Evolutionary conservation across 2,113 vertebrate genomes (phyloP).

Genomic region (Tylochromis polylepis): DNA sequence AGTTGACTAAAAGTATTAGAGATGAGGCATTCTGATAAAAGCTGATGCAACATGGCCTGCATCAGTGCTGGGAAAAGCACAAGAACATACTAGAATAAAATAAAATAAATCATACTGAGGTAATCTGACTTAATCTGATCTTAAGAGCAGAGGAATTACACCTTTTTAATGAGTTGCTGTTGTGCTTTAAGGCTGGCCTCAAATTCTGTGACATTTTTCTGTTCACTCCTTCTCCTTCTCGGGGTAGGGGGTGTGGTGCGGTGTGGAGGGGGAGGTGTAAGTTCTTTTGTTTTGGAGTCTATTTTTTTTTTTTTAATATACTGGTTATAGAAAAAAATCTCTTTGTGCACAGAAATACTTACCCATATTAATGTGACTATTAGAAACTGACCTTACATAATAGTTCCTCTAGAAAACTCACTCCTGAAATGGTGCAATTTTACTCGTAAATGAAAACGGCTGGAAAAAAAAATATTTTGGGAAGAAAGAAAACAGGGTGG

Average conservation of each 20-base stretch:
- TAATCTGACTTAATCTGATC: not conserved
- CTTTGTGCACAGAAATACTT: not conserved
- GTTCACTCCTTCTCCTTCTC: not conserved
- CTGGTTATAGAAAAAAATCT: not conserved
- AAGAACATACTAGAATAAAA: not conserved
- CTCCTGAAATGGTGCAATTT: not conserved
- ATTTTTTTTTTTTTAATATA: not conserved
- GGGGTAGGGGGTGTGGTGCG: no score
- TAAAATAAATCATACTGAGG: not conserved
- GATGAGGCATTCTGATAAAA: not conserved
- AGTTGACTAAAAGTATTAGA: not conserved
- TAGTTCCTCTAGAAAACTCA: not conserved
- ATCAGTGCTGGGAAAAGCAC: not conserved
- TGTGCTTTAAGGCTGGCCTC: not conserved
- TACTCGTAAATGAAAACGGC: not conserved
- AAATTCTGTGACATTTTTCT: not conserved
- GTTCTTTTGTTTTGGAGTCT: not conserved
- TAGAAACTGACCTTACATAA: not conserved
- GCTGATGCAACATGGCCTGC: not conserved
- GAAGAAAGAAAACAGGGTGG: not conserved
- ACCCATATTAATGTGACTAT: not conserved
- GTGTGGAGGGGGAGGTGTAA: no score
- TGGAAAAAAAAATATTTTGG: not conserved
- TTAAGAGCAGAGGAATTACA: not conserved
- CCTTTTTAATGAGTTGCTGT: not conserved